These are phyloP conservation scores for Bursaphelenchus mucronatus DNA, from an alignment of 1,140 invertebrate species.

Conservation along the genomic window DNA sequence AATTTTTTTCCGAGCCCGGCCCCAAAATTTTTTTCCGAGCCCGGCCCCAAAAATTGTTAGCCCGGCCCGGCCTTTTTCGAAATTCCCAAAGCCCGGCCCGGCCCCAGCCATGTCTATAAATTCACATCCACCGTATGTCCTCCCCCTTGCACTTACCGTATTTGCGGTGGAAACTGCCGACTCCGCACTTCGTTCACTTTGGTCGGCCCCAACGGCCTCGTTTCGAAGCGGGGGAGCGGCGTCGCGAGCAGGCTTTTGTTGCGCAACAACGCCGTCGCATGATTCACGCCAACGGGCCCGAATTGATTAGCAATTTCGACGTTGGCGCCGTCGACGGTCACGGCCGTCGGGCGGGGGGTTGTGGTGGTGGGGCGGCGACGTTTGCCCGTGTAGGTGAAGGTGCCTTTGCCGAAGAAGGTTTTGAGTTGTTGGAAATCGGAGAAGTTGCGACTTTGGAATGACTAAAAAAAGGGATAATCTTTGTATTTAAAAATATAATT, in stretches of 20 bases:
- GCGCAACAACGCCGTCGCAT: slow-evolving; percentile 49
- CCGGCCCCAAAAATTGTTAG: no score
- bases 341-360: slow-evolving; percentile 4
- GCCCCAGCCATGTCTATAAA: no score
- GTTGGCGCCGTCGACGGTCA: slow-evolving; percentile 13
- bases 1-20: no score
- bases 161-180: no score
- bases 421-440: slow-evolving; percentile 3
- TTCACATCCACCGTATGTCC: no score
- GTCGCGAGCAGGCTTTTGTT: slow-evolving; percentile 40
- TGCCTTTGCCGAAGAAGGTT: neutral
- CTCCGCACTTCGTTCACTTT: slow-evolving; percentile 13
- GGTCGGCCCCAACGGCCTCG: slow-evolving; percentile 48
- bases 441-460: slow-evolving; percentile 9
- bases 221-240: slow-evolving; percentile 38
- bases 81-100: no score
- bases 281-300: slow-evolving; percentile 55
- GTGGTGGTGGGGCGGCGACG: neutral
- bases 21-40: no score
- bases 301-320: slow-evolving; percentile 40
- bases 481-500: neutral
- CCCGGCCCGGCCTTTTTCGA: no score
- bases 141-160: no score
- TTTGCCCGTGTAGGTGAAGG: neutral
- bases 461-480: neutral